These are phyloP conservation scores for Polydrusus tereticollis DNA, from an alignment of 2,888 invertebrate species.

Conservation along the genomic window DNA sequence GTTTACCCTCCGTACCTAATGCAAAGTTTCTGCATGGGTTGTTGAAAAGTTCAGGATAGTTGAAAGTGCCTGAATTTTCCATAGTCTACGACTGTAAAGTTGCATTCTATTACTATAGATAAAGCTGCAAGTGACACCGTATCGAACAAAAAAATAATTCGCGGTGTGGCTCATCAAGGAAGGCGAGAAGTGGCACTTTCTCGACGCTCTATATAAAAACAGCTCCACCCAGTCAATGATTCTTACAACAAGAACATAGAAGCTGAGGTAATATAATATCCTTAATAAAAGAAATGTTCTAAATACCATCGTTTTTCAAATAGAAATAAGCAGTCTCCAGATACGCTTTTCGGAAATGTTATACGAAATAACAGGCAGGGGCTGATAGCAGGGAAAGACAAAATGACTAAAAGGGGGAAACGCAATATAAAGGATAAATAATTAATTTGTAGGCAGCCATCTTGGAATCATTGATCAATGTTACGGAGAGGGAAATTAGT, in stretches of 20 bases:
- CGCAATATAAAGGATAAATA: conserved; percentile 60
- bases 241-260: neutral
- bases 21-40: no score
- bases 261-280: neutral
- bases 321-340: conserved; percentile 39
- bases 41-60: no score
- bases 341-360: conserved; percentile 44
- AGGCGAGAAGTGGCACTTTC: no score
- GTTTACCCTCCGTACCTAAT: no score
- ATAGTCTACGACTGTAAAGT: no score
- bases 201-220: no score
- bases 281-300: conserved; percentile 27
- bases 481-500: conserved; percentile 50
- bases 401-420: conserved; percentile 56
- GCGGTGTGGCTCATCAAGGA: no score
- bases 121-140: no score
- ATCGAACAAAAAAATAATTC: no score
- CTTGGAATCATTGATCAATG: conserved; percentile 59
- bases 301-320: conserved; percentile 33
- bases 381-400: conserved; percentile 36
- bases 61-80: no score
- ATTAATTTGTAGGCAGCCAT: conserved; percentile 61
- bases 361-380: conserved; percentile 36
- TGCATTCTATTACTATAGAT: no score
- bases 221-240: no score